Base-by-base conservation (phyloP, 2,797 vertebrate genomes). In the Eidolon dupreanum region DNA sequence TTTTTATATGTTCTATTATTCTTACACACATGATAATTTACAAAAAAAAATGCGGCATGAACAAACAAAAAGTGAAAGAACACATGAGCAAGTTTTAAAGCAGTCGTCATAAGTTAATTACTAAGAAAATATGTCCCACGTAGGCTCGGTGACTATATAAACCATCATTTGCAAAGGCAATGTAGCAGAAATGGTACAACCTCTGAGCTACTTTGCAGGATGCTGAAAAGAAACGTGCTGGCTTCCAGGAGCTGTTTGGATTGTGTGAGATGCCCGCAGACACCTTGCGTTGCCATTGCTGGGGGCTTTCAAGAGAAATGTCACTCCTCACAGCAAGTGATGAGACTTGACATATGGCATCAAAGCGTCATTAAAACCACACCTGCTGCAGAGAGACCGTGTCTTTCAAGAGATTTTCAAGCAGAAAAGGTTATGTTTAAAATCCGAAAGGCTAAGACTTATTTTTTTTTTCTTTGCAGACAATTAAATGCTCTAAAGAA, bases 271-370 rank as follows among this genome's bases (percentile, higher is more conserved):
- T 96, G 96, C 98, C 96, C 97, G 96, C 96, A 93, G 95, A 96
- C 97, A 97, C 97, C 96, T 98, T 96, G 90, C 97, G 97, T 97
- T 97, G 98, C 98, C 86, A 98, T 99, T 99, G 99, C 99, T 99
- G 98, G 98, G 98, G 98, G 98, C 98, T 98, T 98, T 99, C 98
- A 98, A 98, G 98, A 98, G 98, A 99, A 99, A 99, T 99, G 99
- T 99, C 99, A 99, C 97, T 99, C 98, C 97, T 99, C 99, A 99
- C 99, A 99, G 99, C 99, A 99, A 99, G 99, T 98, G 99, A 99
- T 99, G 99, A 99, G 99, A 99, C 99, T 99, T 99, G 99, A 99
- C 99, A 99, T 99, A 99, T 99, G 99, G 99, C 99, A 99, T 99
- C 99, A 99, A 99, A 99, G 99, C 98, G 98, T 99, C 99, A 99